These are phyloP conservation scores for Symphodus melops DNA, from an alignment of 2,113 vertebrate species.

Conservation along the genomic window DNA sequence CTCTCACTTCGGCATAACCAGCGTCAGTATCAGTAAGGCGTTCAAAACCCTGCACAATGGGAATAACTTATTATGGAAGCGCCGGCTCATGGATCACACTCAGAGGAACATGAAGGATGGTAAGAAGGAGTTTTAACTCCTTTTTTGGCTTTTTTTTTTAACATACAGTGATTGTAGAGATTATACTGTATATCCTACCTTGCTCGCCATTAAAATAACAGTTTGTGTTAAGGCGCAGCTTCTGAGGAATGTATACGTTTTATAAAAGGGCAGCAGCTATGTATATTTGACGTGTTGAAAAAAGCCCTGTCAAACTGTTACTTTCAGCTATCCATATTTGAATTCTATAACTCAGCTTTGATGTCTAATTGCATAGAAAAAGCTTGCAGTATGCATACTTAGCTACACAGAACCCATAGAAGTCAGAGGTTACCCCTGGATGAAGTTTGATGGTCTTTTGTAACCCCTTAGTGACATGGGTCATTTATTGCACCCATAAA, in stretches of 20 bases:
- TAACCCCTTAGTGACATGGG: slow-evolving; percentile 50
- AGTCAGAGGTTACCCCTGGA: slow-evolving; percentile 38
- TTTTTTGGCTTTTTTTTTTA: slow-evolving; percentile 38
- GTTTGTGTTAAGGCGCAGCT: slow-evolving; percentile 13
- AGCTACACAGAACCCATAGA: neutral
- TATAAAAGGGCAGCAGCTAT: slow-evolving; percentile 39
- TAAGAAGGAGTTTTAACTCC: slow-evolving; percentile 49
- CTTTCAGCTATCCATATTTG: slow-evolving; percentile 10
- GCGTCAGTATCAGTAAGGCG: slow-evolving; percentile 39
- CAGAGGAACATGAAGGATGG: slow-evolving; percentile 40
- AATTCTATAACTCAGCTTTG: slow-evolving; percentile 28
- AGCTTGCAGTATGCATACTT: neutral
- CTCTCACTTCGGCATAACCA: slow-evolving; percentile 33
- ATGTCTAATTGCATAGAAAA: slow-evolving; percentile 30
- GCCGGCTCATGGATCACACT: slow-evolving; percentile 35
- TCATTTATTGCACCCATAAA: slow-evolving; percentile 62
- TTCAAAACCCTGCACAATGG: slow-evolving; percentile 27
- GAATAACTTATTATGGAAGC: slow-evolving; percentile 29
- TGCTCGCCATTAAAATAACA: slow-evolving; percentile 15
- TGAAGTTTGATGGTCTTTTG: slow-evolving; percentile 46
- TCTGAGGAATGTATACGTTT: slow-evolving; percentile 44
- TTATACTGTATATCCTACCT: slow-evolving; percentile 30
- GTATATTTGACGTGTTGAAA: slow-evolving; percentile 44
- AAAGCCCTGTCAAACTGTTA: slow-evolving; percentile 44
- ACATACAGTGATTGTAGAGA: slow-evolving; percentile 20